A percentile compares a stretch with the other conserved stretches of the same genome.
These are phyloP conservation scores for Pangasius mekongensis DNA, from an alignment of 2,797 vertebrate genomes.

Conservation along the genomic window DNA sequence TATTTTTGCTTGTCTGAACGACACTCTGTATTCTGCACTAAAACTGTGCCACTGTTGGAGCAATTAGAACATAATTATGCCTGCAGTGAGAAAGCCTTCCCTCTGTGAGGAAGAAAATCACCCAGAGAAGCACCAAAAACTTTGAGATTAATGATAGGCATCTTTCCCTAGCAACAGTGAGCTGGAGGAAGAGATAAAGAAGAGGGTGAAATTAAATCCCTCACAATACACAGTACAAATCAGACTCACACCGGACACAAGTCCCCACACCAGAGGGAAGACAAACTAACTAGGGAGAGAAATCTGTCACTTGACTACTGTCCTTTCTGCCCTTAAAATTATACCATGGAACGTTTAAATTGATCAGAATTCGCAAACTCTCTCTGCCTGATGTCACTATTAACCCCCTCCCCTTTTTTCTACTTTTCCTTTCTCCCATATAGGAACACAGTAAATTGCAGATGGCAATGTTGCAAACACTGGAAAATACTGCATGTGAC, in stretches of 20 bases:
- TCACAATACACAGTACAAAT: not conserved
- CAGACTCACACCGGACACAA: not conserved
- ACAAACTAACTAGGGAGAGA: not conserved
- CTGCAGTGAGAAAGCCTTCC: not conserved
- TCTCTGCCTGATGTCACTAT: not conserved
- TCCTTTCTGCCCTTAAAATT: not conserved
- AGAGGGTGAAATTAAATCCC: slow-evolving; percentile 24
- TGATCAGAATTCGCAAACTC: not conserved
- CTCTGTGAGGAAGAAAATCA: slow-evolving; percentile 11
- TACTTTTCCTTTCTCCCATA: not conserved
- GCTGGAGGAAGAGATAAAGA: not conserved
- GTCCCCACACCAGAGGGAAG: not conserved
- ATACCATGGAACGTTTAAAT: not conserved
- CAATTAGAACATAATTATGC: slow-evolving; percentile 36
- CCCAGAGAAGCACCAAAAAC: slow-evolving; percentile 28
- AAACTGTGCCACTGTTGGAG: not conserved
- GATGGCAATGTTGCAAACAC: not conserved
- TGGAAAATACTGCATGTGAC: not conserved
- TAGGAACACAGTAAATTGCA: not conserved
- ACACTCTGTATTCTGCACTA: not conserved
- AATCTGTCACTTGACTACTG: not conserved
- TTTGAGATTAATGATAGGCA: slow-evolving; percentile 32
- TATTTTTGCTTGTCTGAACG: slow-evolving; percentile 5
- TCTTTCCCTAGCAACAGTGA: slow-evolving; percentile 45
- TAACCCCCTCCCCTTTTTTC: not conserved